Evolutionary conservation across 1,140 invertebrate species (phyloP).

Genomic region (Zaprionus tsacasi): DNA sequence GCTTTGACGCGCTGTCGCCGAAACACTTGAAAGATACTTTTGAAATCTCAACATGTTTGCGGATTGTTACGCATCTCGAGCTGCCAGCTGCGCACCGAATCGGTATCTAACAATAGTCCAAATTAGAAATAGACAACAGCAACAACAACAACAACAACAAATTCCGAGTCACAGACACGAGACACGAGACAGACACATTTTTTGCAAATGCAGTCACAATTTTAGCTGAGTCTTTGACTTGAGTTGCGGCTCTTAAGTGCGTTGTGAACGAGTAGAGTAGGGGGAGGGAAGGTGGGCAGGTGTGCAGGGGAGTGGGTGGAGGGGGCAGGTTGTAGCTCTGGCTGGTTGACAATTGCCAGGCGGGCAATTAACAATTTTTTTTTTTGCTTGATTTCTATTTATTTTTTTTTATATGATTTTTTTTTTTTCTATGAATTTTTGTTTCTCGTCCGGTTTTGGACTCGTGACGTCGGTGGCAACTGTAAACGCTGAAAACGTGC

Average conservation of each 20-base stretch:
- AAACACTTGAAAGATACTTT: constrained; percentile 54
- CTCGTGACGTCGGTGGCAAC: constrained; percentile 65
- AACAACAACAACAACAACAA: constrained; percentile 27
- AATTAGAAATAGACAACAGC: constrained; percentile 61
- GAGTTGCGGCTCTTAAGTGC: constrained; percentile 10
- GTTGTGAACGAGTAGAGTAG: not conserved
- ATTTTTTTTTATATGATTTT: not conserved
- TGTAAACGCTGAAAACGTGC: constrained; percentile 69
- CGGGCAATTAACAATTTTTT: constrained; percentile 67
- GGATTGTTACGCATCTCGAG: constrained; percentile 45
- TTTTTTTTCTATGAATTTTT: constrained; percentile 39
- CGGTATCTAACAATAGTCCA: constrained; percentile 71
- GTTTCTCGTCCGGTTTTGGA: constrained; percentile 67
- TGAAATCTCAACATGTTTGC: constrained; percentile 43
- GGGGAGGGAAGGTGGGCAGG: not conserved
- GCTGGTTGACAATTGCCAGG: constrained; percentile 58
- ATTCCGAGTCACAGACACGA: constrained; percentile 18
- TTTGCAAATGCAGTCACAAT: constrained; percentile 72
- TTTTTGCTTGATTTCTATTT: constrained; percentile 17
- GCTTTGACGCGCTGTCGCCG: constrained; percentile 15
- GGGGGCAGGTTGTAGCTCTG: not conserved
- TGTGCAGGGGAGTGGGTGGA: not conserved
- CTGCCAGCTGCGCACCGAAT: constrained; percentile 36
- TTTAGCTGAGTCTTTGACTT: constrained; percentile 15
- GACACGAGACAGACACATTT: constrained; percentile 52